Percentiles rank a stretch among this genome's conserved stretches.
Evolutionary conservation across 2,113 vertebrate genomes (phyloP).

Genomic region (Salvelinus namaycush): DNA sequence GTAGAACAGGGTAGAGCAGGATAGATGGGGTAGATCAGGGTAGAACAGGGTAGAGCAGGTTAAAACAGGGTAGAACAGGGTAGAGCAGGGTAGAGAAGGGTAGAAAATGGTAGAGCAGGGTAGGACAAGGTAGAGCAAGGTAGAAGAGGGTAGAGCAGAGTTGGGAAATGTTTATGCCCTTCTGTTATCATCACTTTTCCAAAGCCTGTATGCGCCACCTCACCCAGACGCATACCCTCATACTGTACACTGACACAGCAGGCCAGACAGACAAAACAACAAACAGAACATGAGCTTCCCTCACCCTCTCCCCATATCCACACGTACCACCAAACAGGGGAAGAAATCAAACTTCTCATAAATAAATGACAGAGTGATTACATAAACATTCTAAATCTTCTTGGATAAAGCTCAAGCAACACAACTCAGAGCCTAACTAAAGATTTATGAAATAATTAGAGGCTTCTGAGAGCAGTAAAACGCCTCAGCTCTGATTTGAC

Average conservation of each 20-base stretch:
- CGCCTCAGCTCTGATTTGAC: constrained; percentile 49
- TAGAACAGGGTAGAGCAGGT: not conserved
- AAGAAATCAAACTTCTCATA: constrained; percentile 41
- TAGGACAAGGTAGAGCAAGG: not conserved
- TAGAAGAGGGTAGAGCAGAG: not conserved
- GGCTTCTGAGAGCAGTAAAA: constrained; percentile 51
- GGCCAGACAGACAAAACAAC: not conserved
- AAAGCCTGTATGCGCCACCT: not conserved
- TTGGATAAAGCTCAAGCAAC: constrained; percentile 12
- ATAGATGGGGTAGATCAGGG: constrained; percentile 32
- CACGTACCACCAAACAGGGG: not conserved
- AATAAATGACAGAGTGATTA: constrained; percentile 45
- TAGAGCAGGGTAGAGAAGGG: too few relatives aligned
- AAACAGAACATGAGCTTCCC: not conserved
- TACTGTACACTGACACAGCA: not conserved
- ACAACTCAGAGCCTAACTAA: constrained; percentile 39
- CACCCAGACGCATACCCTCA: not conserved
- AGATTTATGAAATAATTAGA: constrained; percentile 69
- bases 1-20: not conserved
- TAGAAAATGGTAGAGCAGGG: too few relatives aligned
- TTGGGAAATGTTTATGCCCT: not conserved
- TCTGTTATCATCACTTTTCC: not conserved
- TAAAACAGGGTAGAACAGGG: not conserved
- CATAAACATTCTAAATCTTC: constrained; percentile 45
- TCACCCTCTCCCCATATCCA: not conserved